phyloP scores from a whole-genome alignment of 1,140 invertebrate species.

The Coelopa frigida region DNA sequence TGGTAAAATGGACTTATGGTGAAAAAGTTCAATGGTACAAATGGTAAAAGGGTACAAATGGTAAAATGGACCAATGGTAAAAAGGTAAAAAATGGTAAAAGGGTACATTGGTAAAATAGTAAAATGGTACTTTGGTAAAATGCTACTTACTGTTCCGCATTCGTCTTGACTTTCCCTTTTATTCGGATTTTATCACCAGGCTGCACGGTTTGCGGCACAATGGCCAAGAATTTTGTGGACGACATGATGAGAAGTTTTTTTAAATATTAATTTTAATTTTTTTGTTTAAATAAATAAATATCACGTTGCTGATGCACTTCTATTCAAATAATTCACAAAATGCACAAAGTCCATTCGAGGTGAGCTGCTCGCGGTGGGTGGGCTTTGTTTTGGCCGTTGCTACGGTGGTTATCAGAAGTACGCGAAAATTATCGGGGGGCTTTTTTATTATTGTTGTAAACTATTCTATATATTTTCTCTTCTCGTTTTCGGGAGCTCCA shows the following conservation, averaged over 20 bases:
- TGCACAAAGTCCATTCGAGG: no score
- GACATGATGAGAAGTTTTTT: conserved; percentile 8
- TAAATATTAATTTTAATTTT: not conserved
- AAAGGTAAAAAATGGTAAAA: conserved; percentile 6
- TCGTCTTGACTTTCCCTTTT: conserved; percentile 13
- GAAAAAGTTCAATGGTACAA: no score
- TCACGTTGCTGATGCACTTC: no score
- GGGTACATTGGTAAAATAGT: no score
- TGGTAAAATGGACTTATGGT: no score
- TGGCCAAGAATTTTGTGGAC: conserved; percentile 7
- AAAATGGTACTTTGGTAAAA: no score
- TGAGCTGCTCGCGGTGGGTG: not conserved
- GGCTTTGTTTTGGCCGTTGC: not conserved
- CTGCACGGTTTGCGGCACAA: conserved; percentile 15
- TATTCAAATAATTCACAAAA: not conserved
- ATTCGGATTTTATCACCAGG: conserved; percentile 15
- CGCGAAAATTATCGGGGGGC: no score
- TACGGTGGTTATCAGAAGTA: no score
- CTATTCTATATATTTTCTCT: not conserved
- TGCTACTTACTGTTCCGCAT: conserved; percentile 18
- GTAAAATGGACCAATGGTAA: no score
- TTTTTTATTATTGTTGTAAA: conserved; percentile 3
- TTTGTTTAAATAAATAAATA: not conserved
- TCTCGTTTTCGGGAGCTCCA: not conserved
- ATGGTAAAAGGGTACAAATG: no score